Evolutionary conservation across 2,888 invertebrate species (phyloP).

Genomic region (Mythimna vitellina): DNA sequence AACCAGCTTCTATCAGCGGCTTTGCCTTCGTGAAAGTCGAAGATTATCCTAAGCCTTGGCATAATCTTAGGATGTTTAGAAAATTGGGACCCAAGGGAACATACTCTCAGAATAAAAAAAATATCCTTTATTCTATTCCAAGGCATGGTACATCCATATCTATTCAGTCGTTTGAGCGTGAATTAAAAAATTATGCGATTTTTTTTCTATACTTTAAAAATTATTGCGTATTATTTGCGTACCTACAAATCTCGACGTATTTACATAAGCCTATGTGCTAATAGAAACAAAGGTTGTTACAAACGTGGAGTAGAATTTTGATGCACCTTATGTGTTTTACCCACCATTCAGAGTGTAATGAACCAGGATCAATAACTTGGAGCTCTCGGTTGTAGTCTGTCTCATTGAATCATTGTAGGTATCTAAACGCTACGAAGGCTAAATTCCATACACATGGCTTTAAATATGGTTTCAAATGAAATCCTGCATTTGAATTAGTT

Average conservation of each 20-base stretch:
- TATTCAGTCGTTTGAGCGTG: too few species aligned
- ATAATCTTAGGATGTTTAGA: too few species aligned
- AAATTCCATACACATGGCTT: background rate
- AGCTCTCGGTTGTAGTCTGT: constrained; percentile 17
- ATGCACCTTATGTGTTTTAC: constrained; percentile 49
- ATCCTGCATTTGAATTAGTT: background rate
- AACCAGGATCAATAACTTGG: constrained; percentile 56
- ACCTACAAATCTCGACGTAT: background rate
- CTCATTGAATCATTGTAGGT: background rate
- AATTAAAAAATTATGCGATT: too few species aligned
- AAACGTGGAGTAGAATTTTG: constrained; percentile 52
- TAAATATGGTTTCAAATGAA: constrained; percentile 8
- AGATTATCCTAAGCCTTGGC: too few species aligned
- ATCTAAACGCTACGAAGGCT: constrained; percentile 7
- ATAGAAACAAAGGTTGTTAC: constrained; percentile 32
- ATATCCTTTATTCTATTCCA: too few species aligned
- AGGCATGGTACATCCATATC: too few species aligned
- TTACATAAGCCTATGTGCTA: constrained; percentile 27
- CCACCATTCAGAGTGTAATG: constrained; percentile 44
- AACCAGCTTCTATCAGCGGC: too few species aligned
- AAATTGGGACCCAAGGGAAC: too few species aligned
- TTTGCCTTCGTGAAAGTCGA: too few species aligned
- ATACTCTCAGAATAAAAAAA: too few species aligned
- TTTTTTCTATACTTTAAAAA: too few species aligned
- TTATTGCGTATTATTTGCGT: background rate